A percentile compares a stretch with the other conserved stretches of the same genome.
Conservation (phyloP, 2,113 vertebrate species). For the Perca flavescens region DNA sequence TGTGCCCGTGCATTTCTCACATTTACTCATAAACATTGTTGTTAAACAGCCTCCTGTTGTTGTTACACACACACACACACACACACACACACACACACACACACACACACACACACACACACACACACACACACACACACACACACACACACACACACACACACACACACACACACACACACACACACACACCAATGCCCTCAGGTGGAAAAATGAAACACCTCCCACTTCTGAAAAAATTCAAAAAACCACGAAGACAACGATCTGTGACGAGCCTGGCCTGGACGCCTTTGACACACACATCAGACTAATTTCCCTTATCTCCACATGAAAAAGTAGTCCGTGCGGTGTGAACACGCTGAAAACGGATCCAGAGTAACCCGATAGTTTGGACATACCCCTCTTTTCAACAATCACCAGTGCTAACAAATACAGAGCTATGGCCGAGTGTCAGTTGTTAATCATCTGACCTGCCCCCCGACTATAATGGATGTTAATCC, state of each 20-base stretch:
- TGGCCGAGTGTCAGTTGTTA: constrained; percentile 52
- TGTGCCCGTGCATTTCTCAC: constrained; percentile 2
- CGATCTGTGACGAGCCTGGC: not conserved
- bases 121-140: constrained; percentile 36
- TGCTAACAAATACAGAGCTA: constrained; percentile 40
- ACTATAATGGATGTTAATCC: constrained; percentile 78
- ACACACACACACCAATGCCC: constrained; percentile 34
- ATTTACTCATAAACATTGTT: constrained; percentile 36
- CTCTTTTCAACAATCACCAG: constrained; percentile 51
- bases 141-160: constrained; percentile 13
- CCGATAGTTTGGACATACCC: constrained; percentile 73
- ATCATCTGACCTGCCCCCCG: constrained; percentile 67
- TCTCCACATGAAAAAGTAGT: constrained; percentile 53
- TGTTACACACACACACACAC: not conserved
- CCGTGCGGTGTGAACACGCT: constrained; percentile 32
- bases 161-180: constrained; percentile 8
- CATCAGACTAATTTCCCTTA: not conserved
- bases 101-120: constrained; percentile 14
- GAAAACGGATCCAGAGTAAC: constrained; percentile 65
- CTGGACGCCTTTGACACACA: constrained; percentile 22
- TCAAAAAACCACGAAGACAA: constrained; percentile 19
- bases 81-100: constrained; percentile 39
- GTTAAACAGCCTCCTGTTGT: constrained; percentile 11
- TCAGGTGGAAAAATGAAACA: constrained; percentile 42
- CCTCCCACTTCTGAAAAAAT: constrained; percentile 43